These are phyloP conservation scores for Scomberomorus guttatus DNA, from an alignment of 2,797 vertebrate species.

Conservation along the genomic window DNA sequence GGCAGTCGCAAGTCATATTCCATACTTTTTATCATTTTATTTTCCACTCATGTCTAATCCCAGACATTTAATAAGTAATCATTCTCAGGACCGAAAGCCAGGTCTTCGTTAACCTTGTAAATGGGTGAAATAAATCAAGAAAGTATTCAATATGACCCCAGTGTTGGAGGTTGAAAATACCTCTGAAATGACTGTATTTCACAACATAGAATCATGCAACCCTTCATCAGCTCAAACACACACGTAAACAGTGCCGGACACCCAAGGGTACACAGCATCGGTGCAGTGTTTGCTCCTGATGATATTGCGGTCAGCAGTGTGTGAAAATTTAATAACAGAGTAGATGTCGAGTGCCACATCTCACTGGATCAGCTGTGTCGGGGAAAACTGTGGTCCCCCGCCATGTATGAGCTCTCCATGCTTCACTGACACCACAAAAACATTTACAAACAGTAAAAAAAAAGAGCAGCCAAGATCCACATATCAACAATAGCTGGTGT, in stretches of 20 bases:
- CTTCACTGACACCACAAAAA: conserved; percentile 42
- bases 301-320: conserved; percentile 73
- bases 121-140: conserved; percentile 27
- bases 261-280: conserved; percentile 28
- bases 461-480: conserved; percentile 32
- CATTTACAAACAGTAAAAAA: conserved; percentile 38
- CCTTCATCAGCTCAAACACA: conserved; percentile 3
- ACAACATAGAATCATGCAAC: conserved; percentile 14
- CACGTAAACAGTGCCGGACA: conserved; percentile 33
- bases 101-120: conserved; percentile 12
- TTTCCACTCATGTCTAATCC: conserved; percentile 21
- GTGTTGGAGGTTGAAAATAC: conserved; percentile 15
- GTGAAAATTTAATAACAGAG: conserved; percentile 78
- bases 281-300: conserved; percentile 52
- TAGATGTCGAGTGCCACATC: conserved; percentile 57
- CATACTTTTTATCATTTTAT: conserved; percentile 13
- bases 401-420: conserved; percentile 34
- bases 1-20: neutral
- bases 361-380: conserved; percentile 42
- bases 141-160: neutral
- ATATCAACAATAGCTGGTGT: neutral
- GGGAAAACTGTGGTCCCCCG: conserved; percentile 39
- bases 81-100: neutral
- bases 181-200: conserved; percentile 25
- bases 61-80: conserved; percentile 21